phyloP scores from a whole-genome alignment of 2,113 vertebrate genomes.

The Ranitomeya imitator region DNA sequence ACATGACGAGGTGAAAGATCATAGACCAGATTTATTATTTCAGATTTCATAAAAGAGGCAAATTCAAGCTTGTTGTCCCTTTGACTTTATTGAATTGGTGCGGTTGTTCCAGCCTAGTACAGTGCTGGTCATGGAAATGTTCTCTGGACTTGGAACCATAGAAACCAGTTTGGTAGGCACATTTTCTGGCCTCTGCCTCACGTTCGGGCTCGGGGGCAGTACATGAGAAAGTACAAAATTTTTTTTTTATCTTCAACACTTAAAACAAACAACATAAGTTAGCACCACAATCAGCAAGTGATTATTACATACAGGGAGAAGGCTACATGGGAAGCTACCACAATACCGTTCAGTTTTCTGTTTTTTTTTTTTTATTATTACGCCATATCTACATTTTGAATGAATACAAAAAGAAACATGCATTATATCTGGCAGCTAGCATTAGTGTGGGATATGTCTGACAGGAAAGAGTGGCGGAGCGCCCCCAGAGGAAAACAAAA shows the following conservation, averaged over 20 bases:
- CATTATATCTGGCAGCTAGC: constrained; percentile 59
- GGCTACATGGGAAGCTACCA: constrained; percentile 59
- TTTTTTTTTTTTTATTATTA: constrained; percentile 7
- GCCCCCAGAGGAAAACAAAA: constrained; percentile 52
- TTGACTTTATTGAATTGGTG: constrained; percentile 52
- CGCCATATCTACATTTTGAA: constrained; percentile 59
- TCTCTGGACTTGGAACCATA: constrained; percentile 8
- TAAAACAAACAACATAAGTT: constrained; percentile 66
- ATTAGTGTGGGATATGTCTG: neutral
- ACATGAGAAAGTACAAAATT: constrained; percentile 23
- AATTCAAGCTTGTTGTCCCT: constrained; percentile 45
- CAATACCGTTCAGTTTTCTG: constrained; percentile 19
- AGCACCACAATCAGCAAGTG: constrained; percentile 74
- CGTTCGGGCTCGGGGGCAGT: neutral
- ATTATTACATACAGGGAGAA: constrained; percentile 21
- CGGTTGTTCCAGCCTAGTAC: constrained; percentile 29
- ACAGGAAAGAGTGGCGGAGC: constrained; percentile 54
- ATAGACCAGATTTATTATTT: neutral
- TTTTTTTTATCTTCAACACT: constrained; percentile 58
- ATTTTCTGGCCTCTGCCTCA: neutral
- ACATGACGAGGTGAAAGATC: neutral
- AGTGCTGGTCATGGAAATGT: constrained; percentile 30
- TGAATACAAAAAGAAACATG: constrained; percentile 63
- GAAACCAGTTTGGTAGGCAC: constrained; percentile 31
- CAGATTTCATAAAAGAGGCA: constrained; percentile 37